Percentiles rank a stretch among this genome's conserved stretches.
Evolutionary conservation across 1,140 invertebrate genomes (phyloP).

Genomic region (Penaeus japonicus): DNA sequence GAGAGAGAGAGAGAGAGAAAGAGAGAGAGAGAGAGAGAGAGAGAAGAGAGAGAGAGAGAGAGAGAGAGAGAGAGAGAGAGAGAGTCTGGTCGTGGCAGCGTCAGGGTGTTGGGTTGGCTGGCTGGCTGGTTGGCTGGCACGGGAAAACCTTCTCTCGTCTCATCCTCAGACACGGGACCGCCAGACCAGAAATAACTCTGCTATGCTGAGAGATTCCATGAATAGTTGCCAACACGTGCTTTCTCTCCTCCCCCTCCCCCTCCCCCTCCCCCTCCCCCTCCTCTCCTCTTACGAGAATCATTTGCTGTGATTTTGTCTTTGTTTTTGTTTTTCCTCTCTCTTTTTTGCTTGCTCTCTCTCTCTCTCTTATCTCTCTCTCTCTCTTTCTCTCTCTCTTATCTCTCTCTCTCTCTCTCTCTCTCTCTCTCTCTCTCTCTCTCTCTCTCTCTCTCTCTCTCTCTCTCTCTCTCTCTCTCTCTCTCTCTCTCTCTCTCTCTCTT

Average conservation of each 20-base stretch:
- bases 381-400: no score
- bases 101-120: background rate
- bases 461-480: no score
- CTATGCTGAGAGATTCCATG: constrained; percentile 47
- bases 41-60: background rate
- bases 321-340: no score
- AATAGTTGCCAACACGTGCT: constrained; percentile 27
- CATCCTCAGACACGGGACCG: constrained; percentile 15
- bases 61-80: background rate
- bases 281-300: no score
- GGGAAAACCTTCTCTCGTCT: background rate
- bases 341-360: no score
- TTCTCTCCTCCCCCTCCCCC: background rate
- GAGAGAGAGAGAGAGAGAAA: background rate
- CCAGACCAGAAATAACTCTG: constrained; percentile 39
- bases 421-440: no score
- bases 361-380: no score
- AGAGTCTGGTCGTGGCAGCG: background rate
- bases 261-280: no score
- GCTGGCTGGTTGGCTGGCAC: background rate
- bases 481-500: no score
- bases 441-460: no score
- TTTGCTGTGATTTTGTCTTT: no score
- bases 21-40: background rate
- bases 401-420: no score